Conservation (phyloP, 2,113 vertebrate genomes). For the Anoura caudifer region DNA sequence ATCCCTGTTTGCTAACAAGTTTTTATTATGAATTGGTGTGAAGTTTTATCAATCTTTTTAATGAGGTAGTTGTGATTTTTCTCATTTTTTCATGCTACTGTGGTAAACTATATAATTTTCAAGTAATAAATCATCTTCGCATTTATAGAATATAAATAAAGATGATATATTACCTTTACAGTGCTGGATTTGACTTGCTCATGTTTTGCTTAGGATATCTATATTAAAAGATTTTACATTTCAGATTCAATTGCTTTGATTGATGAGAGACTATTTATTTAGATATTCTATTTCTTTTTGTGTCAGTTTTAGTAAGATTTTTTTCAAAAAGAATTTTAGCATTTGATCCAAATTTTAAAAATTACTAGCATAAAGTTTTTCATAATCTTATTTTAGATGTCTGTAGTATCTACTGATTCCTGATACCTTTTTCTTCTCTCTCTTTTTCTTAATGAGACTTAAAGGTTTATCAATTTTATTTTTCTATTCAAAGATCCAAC, state of each 20-base stretch:
- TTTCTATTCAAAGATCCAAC: background rate
- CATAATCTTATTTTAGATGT: background rate
- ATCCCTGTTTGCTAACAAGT: background rate
- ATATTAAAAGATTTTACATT: background rate
- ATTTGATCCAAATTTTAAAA: background rate
- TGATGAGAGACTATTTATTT: background rate
- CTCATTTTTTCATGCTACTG: background rate
- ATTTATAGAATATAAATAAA: background rate
- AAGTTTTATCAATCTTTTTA: background rate
- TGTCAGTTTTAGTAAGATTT: background rate
- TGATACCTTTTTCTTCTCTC: background rate
- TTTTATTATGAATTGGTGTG: background rate
- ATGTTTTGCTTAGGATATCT: conserved; percentile 24
- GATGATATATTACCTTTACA: background rate
- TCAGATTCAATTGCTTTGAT: background rate
- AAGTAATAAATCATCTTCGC: conserved; percentile 2
- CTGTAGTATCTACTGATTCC: background rate
- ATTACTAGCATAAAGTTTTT: background rate
- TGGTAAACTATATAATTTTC: background rate
- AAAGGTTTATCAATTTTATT: background rate
- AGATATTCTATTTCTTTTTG: conserved; percentile 15
- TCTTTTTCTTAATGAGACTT: background rate
- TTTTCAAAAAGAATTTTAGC: background rate
- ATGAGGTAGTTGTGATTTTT: background rate
- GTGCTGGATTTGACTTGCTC: background rate